Base-by-base conservation (phyloP, 2,797 vertebrate genomes). In the Salmo trutta region DNA sequence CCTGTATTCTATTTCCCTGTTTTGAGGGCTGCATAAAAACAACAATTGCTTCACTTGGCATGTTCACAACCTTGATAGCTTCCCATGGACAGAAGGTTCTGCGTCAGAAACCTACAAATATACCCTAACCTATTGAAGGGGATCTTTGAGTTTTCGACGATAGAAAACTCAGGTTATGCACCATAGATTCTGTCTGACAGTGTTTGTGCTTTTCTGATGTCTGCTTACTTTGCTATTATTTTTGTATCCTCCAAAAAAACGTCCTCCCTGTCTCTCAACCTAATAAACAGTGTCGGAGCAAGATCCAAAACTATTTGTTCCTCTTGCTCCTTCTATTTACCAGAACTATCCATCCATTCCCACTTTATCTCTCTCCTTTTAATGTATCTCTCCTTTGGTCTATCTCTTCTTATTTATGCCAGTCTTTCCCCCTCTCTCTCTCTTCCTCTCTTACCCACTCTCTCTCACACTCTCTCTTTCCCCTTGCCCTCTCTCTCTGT, bases 141-240 rank as follows among this genome's bases (percentile, higher is more conserved):
- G 21, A 27, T 27, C 21, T 64, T 64, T 64, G 21, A 24, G 10
- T 64, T 10, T 21, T 62, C 2, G 10, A 27, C 82, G 79, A 81
- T 76, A 79, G 80, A 77, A 47, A 83, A 71, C 81, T 77, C 19
- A 2, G 24, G 82, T 83, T 54, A 66, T 41, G 74, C 51, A 5
- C 41, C 41, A 71, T 76, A 71, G 83, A 84, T 86, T 75, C 82
- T 36, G 77, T 87, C 83, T 82, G 59, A 76, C 73, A 71, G 71
- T 31, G 17, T 75, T 85, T 77, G 72, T 47, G 3, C 7, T 84
- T 79, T 68, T 79, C 75, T 78, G 78, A 80, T 75, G 66, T 81
- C 73, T 88, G 83, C 84, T 81, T 76, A 74, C 70, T 33, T 76
- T 79, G 81, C 85, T 84, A 75, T 85, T 84, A 74, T 85, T 86